Conservation (phyloP, 1,140 invertebrate species). For the Oreohelix idahoensis region DNA sequence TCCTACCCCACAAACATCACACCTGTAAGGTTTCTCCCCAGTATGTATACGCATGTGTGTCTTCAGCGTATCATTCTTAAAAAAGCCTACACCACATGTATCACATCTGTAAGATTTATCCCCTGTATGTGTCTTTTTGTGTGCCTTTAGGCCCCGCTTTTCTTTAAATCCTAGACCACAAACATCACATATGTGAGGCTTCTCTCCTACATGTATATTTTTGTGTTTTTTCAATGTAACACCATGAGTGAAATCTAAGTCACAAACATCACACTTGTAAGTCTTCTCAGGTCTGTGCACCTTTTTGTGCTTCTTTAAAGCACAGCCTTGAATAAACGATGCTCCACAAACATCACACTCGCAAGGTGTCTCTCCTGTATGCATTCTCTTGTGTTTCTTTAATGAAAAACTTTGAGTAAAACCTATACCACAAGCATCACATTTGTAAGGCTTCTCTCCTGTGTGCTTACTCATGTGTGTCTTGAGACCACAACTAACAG, state of each 20-base stretch:
- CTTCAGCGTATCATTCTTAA: constrained; percentile 9
- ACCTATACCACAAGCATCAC: constrained; percentile 67
- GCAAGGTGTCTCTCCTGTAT: constrained; percentile 78
- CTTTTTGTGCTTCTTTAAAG: background rate
- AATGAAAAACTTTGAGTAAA: constrained; percentile 79
- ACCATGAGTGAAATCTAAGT: background rate
- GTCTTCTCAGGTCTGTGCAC: constrained; percentile 72
- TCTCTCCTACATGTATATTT: constrained; percentile 4
- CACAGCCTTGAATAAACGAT: background rate
- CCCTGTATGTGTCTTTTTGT: constrained; percentile 25
- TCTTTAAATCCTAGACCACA: constrained; percentile 6
- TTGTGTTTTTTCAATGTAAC: background rate
- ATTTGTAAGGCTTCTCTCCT: constrained; percentile 66
- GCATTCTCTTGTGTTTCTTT: constrained; percentile 89
- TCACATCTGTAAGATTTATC: constrained; percentile 36
- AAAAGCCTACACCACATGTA: constrained; percentile 32
- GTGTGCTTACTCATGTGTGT: constrained; percentile 47
- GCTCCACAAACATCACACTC: background rate
- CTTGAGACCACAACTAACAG: constrained; percentile 81
- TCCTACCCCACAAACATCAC: background rate
- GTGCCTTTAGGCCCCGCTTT: background rate
- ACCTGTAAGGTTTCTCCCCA: constrained; percentile 7
- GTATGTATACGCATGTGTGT: constrained; percentile 33
- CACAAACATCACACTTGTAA: constrained; percentile 28
- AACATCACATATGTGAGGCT: constrained; percentile 15